Evolutionary conservation across 2,888 invertebrate species (phyloP).

Genomic region (Cinara cedri): DNA sequence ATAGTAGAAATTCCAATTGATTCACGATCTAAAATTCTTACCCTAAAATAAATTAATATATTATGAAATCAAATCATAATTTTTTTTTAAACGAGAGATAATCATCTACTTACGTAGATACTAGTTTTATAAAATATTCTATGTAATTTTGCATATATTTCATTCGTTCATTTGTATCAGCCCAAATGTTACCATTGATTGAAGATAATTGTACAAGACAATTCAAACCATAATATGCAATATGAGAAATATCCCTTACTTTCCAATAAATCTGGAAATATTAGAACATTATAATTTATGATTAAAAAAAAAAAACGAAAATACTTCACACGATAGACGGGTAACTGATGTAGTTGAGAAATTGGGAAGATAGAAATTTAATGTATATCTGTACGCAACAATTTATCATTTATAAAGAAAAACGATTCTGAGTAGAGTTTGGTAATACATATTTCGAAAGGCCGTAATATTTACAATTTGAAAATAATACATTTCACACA

Average conservation of each 20-base stretch:
- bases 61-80: slow-evolving; percentile 3
- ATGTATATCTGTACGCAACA: no score
- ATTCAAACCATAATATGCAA: slow-evolving; percentile 78
- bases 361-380: no score
- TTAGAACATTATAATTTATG: slow-evolving; percentile 36
- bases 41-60: slow-evolving; percentile 59
- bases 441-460: no score
- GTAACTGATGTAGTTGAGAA: no score
- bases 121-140: slow-evolving; percentile 69
- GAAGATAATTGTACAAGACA: slow-evolving; percentile 83
- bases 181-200: slow-evolving; percentile 69
- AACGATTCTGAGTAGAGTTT: no score
- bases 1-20: slow-evolving; percentile 73
- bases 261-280: slow-evolving; percentile 73
- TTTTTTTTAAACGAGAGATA: neutral
- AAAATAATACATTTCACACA: no score
- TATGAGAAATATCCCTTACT: slow-evolving; percentile 75
- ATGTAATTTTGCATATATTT: slow-evolving; percentile 70
- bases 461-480: no score
- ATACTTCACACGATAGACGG: no score
- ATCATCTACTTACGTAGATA: slow-evolving; percentile 65
- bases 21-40: slow-evolving; percentile 71
- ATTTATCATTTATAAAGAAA: no score
- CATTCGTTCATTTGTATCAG: slow-evolving; percentile 64
- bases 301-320: no score